Percentiles rank a stretch among this genome's conserved stretches.
Evolutionary conservation across 2,888 invertebrate genomes (phyloP).

Genomic region (Melanostoma mellinum): DNA sequence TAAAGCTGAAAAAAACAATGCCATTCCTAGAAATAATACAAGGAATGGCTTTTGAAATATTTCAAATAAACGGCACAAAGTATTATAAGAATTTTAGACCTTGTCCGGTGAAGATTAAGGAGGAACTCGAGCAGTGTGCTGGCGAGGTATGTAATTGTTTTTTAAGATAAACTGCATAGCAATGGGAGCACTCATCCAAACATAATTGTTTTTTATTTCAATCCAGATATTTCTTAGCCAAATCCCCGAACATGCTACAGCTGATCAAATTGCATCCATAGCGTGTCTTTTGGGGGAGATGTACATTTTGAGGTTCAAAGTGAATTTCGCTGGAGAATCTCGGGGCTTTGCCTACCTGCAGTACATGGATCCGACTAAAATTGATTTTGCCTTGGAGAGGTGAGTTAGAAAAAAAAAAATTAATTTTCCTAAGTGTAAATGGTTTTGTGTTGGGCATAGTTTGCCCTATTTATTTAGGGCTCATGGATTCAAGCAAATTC

Average conservation of each 20-base stretch:
- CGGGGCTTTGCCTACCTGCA: constrained; percentile 79
- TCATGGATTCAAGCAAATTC: constrained; percentile 52
- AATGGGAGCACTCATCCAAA: no score
- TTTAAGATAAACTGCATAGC: no score
- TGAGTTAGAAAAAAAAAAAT: constrained; percentile 61
- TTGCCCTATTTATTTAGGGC: constrained; percentile 65
- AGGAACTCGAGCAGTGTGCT: constrained; percentile 74
- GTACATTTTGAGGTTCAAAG: constrained; percentile 77
- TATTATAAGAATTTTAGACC: constrained; percentile 72
- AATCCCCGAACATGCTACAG: constrained; percentile 63
- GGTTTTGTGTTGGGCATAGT: constrained; percentile 58
- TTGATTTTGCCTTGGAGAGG: constrained; percentile 72
- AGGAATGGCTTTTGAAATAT: constrained; percentile 18
- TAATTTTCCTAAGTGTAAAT: not conserved
- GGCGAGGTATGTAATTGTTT: constrained; percentile 76
- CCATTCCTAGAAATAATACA: constrained; percentile 17
- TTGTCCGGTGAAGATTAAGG: constrained; percentile 44
- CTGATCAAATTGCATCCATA: constrained; percentile 74
- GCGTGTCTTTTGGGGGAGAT: constrained; percentile 76
- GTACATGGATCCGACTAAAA: constrained; percentile 74
- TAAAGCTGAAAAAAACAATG: not conserved
- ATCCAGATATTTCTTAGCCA: constrained; percentile 74
- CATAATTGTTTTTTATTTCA: not conserved
- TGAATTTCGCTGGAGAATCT: constrained; percentile 75
- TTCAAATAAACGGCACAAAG: constrained; percentile 78